Evolutionary conservation across 2,797 vertebrate genomes (phyloP), one percentile per base, ranked within the genome.

Genomic region (Tympanoctomys barrerae): DNA sequence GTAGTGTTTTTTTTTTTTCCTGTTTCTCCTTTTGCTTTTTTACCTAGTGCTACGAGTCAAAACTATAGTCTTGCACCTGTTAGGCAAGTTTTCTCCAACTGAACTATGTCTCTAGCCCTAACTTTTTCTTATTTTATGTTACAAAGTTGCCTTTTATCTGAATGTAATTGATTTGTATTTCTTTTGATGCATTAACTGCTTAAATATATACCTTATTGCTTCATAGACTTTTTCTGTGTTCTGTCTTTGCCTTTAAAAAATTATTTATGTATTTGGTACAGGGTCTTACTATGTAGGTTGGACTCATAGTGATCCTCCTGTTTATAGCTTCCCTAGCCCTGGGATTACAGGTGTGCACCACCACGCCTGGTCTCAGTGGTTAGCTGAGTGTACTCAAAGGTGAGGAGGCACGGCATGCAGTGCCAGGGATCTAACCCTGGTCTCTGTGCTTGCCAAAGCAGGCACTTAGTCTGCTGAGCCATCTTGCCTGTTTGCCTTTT

Each of bases 81-180:
- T 62, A 62, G 42, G 31, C 71, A 88, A 62, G 24, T n/a, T 12
- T 8, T 88, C 13, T 49, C 3, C 68, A 14, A n/a, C n/a, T 36
- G 18, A 70, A 70, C 33, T 59, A 80, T 19, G 57, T 46, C 46
- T 10, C 13, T 10, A 39, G 24, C 49, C 46, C 46, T 80, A 16
- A 46, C 22, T 64, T 46, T 64, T 4, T 28, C 33, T 89, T 89
- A 66, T 49, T 81, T 89, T n/a, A 80, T 3, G 57, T 24, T 80
- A 36, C 7, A 24, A 73, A 80, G 68, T 39, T 94, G 54, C 85
- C 36, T 82, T 71, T 94, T 73, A 78, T 70, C 19, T 70, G 33
- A 75, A 62, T 90, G 66, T 82, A 61, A 42, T 94, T 57, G 12
- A 49, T 82, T 87, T 87, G 33, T 22, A 61, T 81, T 87, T 77